Base-by-base conservation (phyloP, 2,797 vertebrate genomes). In the Pachyuromys duprasi region DNA sequence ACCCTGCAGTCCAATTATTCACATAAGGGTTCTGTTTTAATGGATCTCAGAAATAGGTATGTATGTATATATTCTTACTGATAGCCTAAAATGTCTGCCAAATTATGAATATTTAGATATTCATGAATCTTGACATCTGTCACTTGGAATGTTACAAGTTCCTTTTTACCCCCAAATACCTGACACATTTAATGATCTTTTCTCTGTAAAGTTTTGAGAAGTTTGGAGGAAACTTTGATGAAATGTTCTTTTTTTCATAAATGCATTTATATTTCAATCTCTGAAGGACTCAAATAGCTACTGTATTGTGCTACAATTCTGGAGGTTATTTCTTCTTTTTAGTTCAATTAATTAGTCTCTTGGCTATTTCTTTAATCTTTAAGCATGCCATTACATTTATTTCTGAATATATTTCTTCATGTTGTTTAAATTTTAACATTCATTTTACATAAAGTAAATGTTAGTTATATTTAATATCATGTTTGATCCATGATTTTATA, bases 51-150 rank as follows among this genome's bases (percentile, higher is more conserved):
- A 88, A 93, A 97, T 78, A 90, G 90, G 65, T 90, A 90, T 92
- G 76, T 83, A 95, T 65, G 63, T 96, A 93, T 96, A 84, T 96
- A 89, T 96, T 96, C 78, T 96, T 55, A 69, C 78, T 96, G 33
- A 39, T 91, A 95, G 93, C 96, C 90, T 93, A 95, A 82, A 96
- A 88, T 96, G n/a, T 95, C 82, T 97, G 63, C 86, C 81, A 91
- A 78, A 90, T 97, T 93, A 95, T 96, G 94, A 97, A 96, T 98
- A 97, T 96, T 96, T 98, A 96, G 94, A 36, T 97, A 97, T 96
- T 97, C 94, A 88, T 97, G 93, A 97, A 88, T 87, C 94, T 96
- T 97, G 96, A 97, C 88, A 97, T 97, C 94, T 98, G 95, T 97
- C 97, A 96, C 76, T 98, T 97, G 92, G 26, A 97, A 97, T 95